These are phyloP conservation scores for Sphyrna mokarran DNA, from an alignment of 2,113 vertebrate genomes.

Conservation along the genomic window DNA sequence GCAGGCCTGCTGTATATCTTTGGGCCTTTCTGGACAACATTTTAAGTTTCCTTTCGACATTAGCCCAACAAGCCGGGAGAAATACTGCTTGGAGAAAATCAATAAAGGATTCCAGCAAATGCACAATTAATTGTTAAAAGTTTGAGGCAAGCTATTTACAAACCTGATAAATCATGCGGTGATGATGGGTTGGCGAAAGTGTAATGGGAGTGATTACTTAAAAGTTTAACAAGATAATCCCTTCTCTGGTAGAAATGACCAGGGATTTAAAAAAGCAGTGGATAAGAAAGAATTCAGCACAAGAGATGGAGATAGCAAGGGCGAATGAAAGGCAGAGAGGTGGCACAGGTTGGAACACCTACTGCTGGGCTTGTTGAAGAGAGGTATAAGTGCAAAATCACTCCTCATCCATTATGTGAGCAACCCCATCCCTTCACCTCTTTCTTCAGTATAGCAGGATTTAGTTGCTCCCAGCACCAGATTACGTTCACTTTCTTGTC, in stretches of 20 bases:
- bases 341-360: background rate
- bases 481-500: background rate
- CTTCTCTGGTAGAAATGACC: background rate
- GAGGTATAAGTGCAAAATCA: background rate
- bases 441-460: background rate
- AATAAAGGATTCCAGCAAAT: background rate
- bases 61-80: background rate
- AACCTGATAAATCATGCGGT: background rate
- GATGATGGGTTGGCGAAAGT: no score
- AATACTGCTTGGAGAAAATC: background rate
- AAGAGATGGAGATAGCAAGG: background rate
- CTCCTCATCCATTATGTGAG: background rate
- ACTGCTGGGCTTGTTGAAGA: background rate
- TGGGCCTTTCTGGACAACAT: background rate
- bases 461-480: background rate
- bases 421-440: background rate
- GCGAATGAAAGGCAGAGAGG: background rate
- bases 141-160: background rate
- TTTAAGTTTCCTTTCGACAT: background rate
- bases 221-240: background rate
- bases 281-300: background rate
- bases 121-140: background rate
- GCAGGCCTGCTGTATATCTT: background rate
- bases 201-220: background rate
- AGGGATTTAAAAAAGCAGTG: background rate